Percentiles rank a stretch among this genome's conserved stretches.
These are phyloP conservation scores for Oryzias javanicus DNA, from an alignment of 2,113 vertebrate species.

Conservation along the genomic window DNA sequence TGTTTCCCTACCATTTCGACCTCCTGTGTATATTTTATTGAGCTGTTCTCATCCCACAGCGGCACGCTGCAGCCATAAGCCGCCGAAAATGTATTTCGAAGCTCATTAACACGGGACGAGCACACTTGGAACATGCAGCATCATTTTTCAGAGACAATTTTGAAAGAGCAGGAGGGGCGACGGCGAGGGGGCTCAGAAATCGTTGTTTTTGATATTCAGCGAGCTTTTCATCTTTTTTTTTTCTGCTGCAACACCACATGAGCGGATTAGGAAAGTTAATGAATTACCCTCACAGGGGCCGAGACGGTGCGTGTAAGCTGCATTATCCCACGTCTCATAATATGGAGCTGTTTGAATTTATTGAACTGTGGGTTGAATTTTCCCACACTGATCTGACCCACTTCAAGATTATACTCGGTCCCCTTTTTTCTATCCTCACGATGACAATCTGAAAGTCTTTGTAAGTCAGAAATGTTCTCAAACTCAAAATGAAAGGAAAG, in stretches of 20 bases:
- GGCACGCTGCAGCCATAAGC: constrained; percentile 66
- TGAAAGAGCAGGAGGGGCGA: constrained; percentile 44
- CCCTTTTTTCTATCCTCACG: constrained; percentile 42
- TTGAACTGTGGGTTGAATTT: constrained; percentile 69
- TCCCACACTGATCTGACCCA: constrained; percentile 72
- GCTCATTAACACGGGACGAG: constrained; percentile 76
- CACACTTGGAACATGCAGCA: constrained; percentile 67
- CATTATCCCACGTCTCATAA: constrained; percentile 76
- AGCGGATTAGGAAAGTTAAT: constrained; percentile 77
- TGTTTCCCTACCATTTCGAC: constrained; percentile 77
- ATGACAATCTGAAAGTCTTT: constrained; percentile 56
- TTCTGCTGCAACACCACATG: constrained; percentile 69
- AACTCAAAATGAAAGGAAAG: constrained; percentile 21
- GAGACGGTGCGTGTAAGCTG: constrained; percentile 69
- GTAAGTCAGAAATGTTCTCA: constrained; percentile 36
- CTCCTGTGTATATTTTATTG: constrained; percentile 86
- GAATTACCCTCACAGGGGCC: constrained; percentile 74
- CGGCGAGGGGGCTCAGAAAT: constrained; percentile 58
- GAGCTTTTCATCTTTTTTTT: constrained; percentile 76
- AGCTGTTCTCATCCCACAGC: constrained; percentile 80
- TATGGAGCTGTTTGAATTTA: constrained; percentile 70
- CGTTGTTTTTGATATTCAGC: constrained; percentile 77
- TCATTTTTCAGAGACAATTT: constrained; percentile 63
- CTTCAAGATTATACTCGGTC: constrained; percentile 53
- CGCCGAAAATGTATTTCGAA: constrained; percentile 80